These are phyloP conservation scores for Phlogophora meticulosa DNA, from an alignment of 2,888 invertebrate species.

Conservation along the genomic window DNA sequence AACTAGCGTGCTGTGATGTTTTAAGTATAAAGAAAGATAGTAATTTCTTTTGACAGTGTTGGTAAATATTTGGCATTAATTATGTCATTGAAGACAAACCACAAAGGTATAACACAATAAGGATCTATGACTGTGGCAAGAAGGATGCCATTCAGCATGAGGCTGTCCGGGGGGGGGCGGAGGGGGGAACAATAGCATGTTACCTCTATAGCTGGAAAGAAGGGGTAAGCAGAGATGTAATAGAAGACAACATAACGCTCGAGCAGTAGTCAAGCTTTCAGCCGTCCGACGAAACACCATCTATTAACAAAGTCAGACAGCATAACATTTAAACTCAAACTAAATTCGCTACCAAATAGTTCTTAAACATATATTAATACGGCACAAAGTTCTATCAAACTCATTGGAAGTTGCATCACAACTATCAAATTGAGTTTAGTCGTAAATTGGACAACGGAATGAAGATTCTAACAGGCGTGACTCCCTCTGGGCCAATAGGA, in stretches of 20 bases:
- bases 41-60: too few species aligned
- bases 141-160: too few species aligned
- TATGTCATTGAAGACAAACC: too few species aligned
- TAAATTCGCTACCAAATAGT: slow-evolving; percentile 38
- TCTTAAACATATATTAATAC: slow-evolving; percentile 41
- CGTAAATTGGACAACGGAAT: slow-evolving; percentile 60
- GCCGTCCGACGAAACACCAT: slow-evolving; percentile 9
- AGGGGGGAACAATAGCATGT: too few species aligned
- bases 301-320: slow-evolving; percentile 3
- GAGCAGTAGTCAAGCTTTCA: not conserved
- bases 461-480: slow-evolving; percentile 52
- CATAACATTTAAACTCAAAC: not conserved
- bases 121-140: too few species aligned
- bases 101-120: too few species aligned
- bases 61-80: too few species aligned
- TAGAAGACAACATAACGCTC: not conserved
- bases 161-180: too few species aligned
- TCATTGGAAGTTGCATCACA: slow-evolving; percentile 53
- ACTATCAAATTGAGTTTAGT: slow-evolving; percentile 62
- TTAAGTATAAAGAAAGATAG: too few species aligned
- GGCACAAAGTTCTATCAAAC: slow-evolving; percentile 40
- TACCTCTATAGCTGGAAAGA: too few species aligned
- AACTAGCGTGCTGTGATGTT: too few species aligned
- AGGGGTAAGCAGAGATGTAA: not conserved
- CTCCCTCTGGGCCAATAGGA: slow-evolving; percentile 3